These are phyloP conservation scores for Balaeniceps rex DNA, from an alignment of 2,113 vertebrate species.

Conservation along the genomic window DNA sequence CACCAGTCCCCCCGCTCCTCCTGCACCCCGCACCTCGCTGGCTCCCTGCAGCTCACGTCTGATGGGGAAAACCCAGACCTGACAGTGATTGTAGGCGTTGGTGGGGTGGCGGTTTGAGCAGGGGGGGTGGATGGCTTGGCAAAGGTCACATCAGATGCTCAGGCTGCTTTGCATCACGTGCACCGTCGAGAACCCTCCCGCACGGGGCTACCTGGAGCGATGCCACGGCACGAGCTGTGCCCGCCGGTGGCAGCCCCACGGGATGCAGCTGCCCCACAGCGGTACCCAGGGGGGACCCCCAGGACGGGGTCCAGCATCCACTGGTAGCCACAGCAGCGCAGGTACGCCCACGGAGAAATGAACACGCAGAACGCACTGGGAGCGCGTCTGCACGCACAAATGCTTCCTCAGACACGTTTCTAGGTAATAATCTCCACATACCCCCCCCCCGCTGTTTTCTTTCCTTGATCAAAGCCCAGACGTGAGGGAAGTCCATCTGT, in stretches of 20 bases:
- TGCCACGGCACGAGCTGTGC: accelerated
- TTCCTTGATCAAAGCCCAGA: slow-evolving; percentile 51
- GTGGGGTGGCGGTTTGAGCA: accelerated
- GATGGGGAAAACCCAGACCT: background rate
- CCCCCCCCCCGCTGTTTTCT: background rate
- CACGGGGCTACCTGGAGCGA: background rate
- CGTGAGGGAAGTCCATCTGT: slow-evolving; percentile 61
- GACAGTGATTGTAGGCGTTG: accelerated
- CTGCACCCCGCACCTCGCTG: background rate
- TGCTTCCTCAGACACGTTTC: background rate
- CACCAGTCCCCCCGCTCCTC: too few relatives aligned
- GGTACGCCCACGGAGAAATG: background rate
- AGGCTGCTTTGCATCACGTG: background rate
- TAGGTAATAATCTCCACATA: background rate
- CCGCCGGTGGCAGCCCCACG: background rate
- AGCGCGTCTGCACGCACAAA: background rate
- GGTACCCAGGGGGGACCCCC: background rate
- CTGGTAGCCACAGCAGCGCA: accelerated
- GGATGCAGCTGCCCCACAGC: background rate
- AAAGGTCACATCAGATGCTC: background rate
- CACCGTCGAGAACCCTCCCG: accelerated
- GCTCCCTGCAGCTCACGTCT: background rate
- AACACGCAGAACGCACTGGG: too few relatives aligned
- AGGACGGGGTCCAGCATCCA: accelerated
- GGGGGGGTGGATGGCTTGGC: background rate